phyloP scores from a whole-genome alignment of 2,113 vertebrate genomes.

The Osmerus eperlanus region DNA sequence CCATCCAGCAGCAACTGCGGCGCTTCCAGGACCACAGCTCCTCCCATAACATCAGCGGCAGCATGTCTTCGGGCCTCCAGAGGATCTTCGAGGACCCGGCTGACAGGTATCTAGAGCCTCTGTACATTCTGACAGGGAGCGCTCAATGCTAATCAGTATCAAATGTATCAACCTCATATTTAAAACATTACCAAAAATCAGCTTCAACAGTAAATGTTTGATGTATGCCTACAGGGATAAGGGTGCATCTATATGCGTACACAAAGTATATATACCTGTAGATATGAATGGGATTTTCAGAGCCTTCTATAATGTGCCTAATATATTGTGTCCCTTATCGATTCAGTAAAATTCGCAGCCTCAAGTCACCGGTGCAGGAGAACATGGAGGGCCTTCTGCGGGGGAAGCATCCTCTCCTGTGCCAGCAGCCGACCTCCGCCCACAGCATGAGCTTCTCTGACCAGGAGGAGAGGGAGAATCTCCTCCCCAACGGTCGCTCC shows the following conservation, averaged over 20 bases:
- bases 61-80: conserved; percentile 90
- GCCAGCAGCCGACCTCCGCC: conserved; percentile 78
- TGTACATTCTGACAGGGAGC: neutral
- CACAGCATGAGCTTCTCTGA: conserved; percentile 82
- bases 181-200: too few relatives aligned
- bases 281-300: neutral
- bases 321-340: conserved; percentile 7
- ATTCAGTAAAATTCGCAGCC: conserved; percentile 77
- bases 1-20: conserved; percentile 82
- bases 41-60: conserved; percentile 84
- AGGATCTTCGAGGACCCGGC: conserved; percentile 90
- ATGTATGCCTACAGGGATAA: too few relatives aligned
- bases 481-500: conserved; percentile 83
- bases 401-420: conserved; percentile 77
- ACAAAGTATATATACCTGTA: too few relatives aligned
- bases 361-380: conserved; percentile 78
- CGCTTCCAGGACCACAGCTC: conserved; percentile 85
- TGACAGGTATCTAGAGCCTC: conserved; percentile 74
- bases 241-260: too few relatives aligned
- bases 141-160: too few relatives aligned
- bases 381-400: conserved; percentile 70
- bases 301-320: neutral
- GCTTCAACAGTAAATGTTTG: too few relatives aligned
- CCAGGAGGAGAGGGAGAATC: conserved; percentile 77
- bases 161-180: too few relatives aligned